Evolutionary conservation across 2,113 vertebrate genomes (phyloP), one percentile per base, ranked within the genome.

Genomic region (Thinocorus orbignyianus): DNA sequence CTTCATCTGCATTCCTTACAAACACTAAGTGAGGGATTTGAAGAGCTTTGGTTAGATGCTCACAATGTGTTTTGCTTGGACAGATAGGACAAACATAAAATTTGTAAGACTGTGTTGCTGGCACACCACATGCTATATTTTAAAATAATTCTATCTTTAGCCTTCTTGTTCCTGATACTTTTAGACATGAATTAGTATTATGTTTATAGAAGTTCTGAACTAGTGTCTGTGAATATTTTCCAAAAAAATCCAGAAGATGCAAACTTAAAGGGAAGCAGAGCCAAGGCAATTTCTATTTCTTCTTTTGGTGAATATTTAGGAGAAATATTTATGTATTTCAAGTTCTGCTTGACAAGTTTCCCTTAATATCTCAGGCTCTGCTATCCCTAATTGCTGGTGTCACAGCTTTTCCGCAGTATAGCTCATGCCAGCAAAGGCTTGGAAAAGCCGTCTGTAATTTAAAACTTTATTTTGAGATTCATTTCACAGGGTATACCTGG

Each of bases 391-490:
- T 62, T 94, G 87, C 81, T 95, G 39, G 72, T 88, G 70, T 96
- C 70, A 72, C 65, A 94, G 73, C 54, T 95, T 88, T 95, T 92
- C 44, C 28, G 35, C 83, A 86, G 77, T 44, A 84, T 33, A 68
- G 60, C 41, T 92, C 24, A 41, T 93, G 89, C 84, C 81, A 66
- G 20, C 37, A 54, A 91, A 83, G 60, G 25, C 64, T 97, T 93
- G 83, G 90, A 93, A 93, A 93, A 83, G n/a, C 57, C 8, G 8
- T 48, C 62, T 95, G 64, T 65, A 64, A 94, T 92, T 81, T 84
- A 81, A 97, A 95, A 88, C 61, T 95, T 83, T 83, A 44, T 95
- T 96, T 95, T 91, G 55, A 85, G 95, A 97, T 97, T 87, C 58
- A 39, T 77, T 88, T 96, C 86, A 78, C 68, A 70, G 90, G 80